Evolutionary conservation across 2,113 vertebrate species (phyloP).

Genomic region (Delphinapterus leucas): DNA sequence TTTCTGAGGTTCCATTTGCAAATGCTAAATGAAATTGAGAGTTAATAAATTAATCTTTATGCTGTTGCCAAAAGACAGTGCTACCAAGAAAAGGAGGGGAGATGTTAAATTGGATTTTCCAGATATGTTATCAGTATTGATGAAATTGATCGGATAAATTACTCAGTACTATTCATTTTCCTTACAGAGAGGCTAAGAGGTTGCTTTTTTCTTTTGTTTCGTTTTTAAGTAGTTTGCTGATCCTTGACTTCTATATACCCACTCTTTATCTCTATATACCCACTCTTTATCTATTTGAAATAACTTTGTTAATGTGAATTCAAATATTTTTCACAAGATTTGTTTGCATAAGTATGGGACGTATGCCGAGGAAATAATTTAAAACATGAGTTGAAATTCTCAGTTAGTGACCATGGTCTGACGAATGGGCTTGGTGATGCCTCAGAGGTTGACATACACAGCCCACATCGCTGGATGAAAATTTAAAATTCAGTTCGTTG

Average conservation of each 20-base stretch:
- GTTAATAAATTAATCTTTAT: constrained; percentile 26
- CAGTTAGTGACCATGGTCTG: neutral
- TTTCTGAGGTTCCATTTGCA: constrained; percentile 26
- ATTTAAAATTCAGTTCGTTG: neutral
- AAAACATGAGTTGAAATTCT: constrained; percentile 4
- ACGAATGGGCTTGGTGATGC: neutral
- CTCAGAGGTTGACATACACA: neutral
- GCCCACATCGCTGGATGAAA: neutral
- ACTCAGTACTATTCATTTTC: neutral
- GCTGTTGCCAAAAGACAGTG: neutral
- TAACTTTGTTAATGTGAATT: constrained; percentile 3
- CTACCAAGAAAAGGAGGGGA: neutral
- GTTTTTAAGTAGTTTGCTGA: neutral
- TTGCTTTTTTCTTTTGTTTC: neutral
- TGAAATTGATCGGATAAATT: constrained; percentile 5
- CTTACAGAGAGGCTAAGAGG: neutral
- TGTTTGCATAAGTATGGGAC: neutral
- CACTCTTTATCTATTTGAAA: constrained; percentile 30
- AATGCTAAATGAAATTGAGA: constrained; percentile 33
- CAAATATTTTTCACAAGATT: neutral
- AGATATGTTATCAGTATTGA: neutral
- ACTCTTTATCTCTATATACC: neutral
- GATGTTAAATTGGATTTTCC: neutral
- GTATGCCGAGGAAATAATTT: neutral
- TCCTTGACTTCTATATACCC: neutral